Evolutionary conservation across 2,888 invertebrate species (phyloP), one percentile per base, ranked within the genome.

Genomic region (Trichopoda pennipes): DNA sequence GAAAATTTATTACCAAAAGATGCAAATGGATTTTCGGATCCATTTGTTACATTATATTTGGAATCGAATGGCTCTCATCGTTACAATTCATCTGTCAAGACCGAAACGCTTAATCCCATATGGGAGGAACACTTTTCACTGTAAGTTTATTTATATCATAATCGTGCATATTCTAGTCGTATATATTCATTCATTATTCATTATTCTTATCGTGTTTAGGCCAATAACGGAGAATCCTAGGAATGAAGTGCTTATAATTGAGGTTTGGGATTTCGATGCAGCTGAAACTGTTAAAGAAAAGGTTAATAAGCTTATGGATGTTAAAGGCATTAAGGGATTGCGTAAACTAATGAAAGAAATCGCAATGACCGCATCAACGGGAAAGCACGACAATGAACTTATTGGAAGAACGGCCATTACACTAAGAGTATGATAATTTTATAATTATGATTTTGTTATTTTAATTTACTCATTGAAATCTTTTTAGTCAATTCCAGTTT

Each of bases 111-210:
- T 38, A 95, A 95, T 91, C 99, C 99, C 0, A 91, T 94, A 17
- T 99, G 99, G 99, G 98, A 98, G 90, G 99, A 99, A 92, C 97
- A 97, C 92, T 99, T 99, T 91, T 96, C 97, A 88, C 93, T 99
- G 89, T 90, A 76, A 86, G 88, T 85, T 47, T 14, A 53, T 85
- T 47, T 14, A 53, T 53, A 23, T 28, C 28, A 28, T 28, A 4
- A n/a, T n/a, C n/a, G n/a, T n/a, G n/a, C n/a, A n/a, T n/a, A n/a
- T n/a, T n/a, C n/a, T n/a, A n/a, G n/a, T n/a, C n/a, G n/a, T n/a
- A n/a, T n/a, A n/a, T n/a, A n/a, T n/a, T n/a, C n/a, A n/a, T n/a
- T n/a, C n/a, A n/a, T n/a, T n/a, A n/a, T n/a, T n/a, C 3, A 16
- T 23, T 42, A 32, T 49, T 35, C 68, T 74, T n/a, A 2, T 92